Percentiles rank a stretch among this genome's conserved stretches.
Evolutionary conservation across 2,113 vertebrate genomes (phyloP).

Genomic region (Rattus norvegicus): GRCr8 NC_086020.1:40458001-40458500

Average conservation of each 20-base stretch:
- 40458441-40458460: neutral
- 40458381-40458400: neutral
- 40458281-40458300: neutral
- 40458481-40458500: neutral
- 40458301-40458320: neutral
- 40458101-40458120: neutral
- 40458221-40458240: too few species aligned
- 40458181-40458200: too few species aligned
- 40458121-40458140: too few species aligned
- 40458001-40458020: too few species aligned
- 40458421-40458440: neutral
- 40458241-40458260: too few species aligned
- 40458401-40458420: neutral
- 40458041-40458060: too few species aligned
- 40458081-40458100: neutral
- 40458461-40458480: neutral
- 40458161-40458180: too few species aligned
- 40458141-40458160: too few species aligned
- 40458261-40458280: too few species aligned
- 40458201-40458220: too few species aligned
- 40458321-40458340: neutral
- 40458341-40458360: neutral
- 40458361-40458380: neutral
- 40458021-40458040: too few species aligned
- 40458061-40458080: neutral